phyloP scores from a whole-genome alignment of 2,113 vertebrate genomes.

The Diadophis punctatus region DNA sequence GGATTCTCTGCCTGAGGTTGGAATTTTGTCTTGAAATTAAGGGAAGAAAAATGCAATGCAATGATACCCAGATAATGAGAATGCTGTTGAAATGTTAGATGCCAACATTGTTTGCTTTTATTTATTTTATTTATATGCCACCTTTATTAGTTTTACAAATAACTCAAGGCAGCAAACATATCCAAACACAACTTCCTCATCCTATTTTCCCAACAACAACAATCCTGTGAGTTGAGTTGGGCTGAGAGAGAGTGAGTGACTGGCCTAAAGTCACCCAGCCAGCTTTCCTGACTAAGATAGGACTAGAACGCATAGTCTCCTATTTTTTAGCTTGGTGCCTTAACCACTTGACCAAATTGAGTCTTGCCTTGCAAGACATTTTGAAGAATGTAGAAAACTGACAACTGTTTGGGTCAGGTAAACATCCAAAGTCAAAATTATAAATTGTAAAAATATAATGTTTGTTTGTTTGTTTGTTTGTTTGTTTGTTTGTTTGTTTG shows the following conservation, averaged over 20 bases:
- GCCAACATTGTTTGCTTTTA: not conserved
- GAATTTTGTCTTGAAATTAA: not conserved
- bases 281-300: not conserved
- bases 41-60: not conserved
- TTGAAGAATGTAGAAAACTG: not conserved
- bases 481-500: no score
- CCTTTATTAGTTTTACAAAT: not conserved
- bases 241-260: not conserved
- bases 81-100: not conserved
- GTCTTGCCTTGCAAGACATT: not conserved
- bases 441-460: not conserved
- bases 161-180: not conserved
- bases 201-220: not conserved
- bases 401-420: not conserved
- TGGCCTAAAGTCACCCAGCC: not conserved
- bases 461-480: no score
- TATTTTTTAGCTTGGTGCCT: not conserved
- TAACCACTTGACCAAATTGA: not conserved
- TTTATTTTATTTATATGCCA: not conserved
- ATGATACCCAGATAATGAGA: not conserved
- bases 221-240: not conserved
- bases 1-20: not conserved
- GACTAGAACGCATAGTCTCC: not conserved
- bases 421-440: not conserved
- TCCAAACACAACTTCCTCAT: not conserved